Evolutionary conservation across 2,888 invertebrate genomes (phyloP), one percentile per base, ranked within the genome.

Genomic region (Hedya salicella): DNA sequence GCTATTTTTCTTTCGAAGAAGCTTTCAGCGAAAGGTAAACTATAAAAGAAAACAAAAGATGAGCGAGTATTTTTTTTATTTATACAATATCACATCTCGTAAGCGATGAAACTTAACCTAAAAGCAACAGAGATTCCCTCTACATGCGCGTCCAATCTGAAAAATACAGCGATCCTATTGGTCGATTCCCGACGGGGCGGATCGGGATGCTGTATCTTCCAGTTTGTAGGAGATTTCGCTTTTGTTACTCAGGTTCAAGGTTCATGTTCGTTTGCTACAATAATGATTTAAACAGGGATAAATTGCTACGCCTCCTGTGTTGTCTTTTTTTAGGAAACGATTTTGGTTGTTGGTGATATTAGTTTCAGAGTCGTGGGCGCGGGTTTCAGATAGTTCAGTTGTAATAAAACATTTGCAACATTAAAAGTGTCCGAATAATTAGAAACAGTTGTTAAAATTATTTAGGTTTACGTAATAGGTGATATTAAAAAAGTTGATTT

Each of bases 101-200:
- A 56, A 75, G 75, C 80, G 80, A 79, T 84, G 88, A 86, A 87
- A 87, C 84, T 82, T 77, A 82, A 84, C 78, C 78, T 75, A 81
- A 80, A 79, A 86, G 73, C 74, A 73, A 73, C 71, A 84, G 78
- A 82, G 78, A 76, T 84, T 85, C 82, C 78, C 77, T 76, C 81
- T 81, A 84, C 86, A 70, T 69, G 69, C 87, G 87, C 89, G 89
- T 86, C 91, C 91, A 92, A 92, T 91, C 83, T 79, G 76, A 78
- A 71, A 70, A 70, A 65, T 61, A 70, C 70, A 53, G 62, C 67
- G 42, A 67, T 75, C 75, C 76, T 68, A 91, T 91, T 91, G 91
- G 91, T 69, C 68, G 71, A 67, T 73, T 69, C 64, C 68, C 65
- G 65, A 71, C 75, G 76, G 88, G 91, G 90, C 89, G 89, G 83